A percentile compares a stretch with the other conserved stretches of the same genome.
These are phyloP conservation scores for Steromphala cineraria DNA, from an alignment of 2,888 invertebrate genomes.

Conservation along the genomic window DNA sequence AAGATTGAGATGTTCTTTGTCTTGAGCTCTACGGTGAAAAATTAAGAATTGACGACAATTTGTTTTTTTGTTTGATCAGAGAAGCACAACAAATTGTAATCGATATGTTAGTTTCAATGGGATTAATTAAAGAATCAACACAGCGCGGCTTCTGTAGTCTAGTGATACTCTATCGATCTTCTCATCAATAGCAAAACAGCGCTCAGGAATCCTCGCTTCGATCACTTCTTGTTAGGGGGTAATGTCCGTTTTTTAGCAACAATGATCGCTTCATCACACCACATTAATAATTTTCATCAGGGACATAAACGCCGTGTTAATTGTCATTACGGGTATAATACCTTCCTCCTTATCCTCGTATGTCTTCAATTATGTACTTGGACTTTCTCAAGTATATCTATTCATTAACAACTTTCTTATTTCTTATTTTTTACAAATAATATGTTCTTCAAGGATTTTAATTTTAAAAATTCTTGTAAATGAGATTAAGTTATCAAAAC, in stretches of 20 bases:
- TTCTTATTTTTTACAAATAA: too few species aligned
- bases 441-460: too few species aligned
- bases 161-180: background rate
- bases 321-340: background rate
- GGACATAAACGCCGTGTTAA: background rate
- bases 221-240: slow-evolving; percentile 1
- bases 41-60: background rate
- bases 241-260: slow-evolving; percentile 12
- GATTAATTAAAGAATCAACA: slow-evolving; percentile 18
- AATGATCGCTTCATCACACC: background rate
- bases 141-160: background rate
- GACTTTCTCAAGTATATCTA: too few species aligned
- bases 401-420: too few species aligned
- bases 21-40: background rate
- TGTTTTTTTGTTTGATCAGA: background rate
- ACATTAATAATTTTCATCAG: slow-evolving; percentile 4
- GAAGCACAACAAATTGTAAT: slow-evolving; percentile 12
- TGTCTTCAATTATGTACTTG: background rate
- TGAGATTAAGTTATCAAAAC: too few species aligned
- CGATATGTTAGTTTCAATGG: background rate
- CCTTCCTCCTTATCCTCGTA: background rate
- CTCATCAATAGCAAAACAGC: slow-evolving; percentile 4
- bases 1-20: background rate
- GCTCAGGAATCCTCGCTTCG: slow-evolving; percentile 8
- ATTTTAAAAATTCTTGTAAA: too few species aligned